Evolutionary conservation across 2,888 invertebrate genomes (phyloP).

Genomic region (Drosophila merina): DNA sequence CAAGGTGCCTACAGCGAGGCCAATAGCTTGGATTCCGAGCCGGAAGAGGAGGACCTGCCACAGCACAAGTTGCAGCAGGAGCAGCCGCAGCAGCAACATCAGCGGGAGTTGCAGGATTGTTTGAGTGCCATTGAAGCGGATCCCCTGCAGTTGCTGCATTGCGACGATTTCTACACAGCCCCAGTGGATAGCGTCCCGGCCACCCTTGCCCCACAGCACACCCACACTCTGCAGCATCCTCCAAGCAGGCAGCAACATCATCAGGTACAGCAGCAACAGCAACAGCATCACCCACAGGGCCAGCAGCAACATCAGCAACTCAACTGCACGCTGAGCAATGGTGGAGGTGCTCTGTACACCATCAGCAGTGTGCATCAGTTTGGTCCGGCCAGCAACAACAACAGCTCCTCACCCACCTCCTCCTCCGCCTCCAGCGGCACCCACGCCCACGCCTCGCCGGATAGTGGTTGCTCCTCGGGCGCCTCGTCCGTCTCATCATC

Average conservation of each 20-base stretch:
- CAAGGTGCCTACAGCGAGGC: constrained; percentile 88
- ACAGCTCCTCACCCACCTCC: constrained; percentile 53
- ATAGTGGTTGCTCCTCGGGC: constrained; percentile 72
- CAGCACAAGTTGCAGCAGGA: constrained; percentile 15
- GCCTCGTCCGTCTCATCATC: constrained; percentile 62
- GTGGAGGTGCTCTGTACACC: constrained; percentile 83
- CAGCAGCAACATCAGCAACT: constrained; percentile 51
- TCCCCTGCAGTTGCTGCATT: constrained; percentile 72
- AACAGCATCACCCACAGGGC: constrained; percentile 30
- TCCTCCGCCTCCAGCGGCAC: constrained; percentile 67
- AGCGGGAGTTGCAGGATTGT: constrained; percentile 59
- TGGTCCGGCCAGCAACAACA: constrained; percentile 77
- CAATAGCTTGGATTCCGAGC: constrained; percentile 87
- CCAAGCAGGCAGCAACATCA: constrained; percentile 32
- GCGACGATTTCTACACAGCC: constrained; percentile 59
- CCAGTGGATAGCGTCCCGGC: constrained; percentile 21
- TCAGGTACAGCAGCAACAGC: constrained; percentile 26
- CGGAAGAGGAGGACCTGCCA: constrained; percentile 45
- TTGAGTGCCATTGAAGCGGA: constrained; percentile 74
- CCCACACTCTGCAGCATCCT: constrained; percentile 12
- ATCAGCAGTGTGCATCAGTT: constrained; percentile 82
- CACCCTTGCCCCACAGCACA: constrained; percentile 10
- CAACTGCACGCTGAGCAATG: constrained; percentile 79
- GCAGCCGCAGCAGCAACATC: constrained; percentile 31
- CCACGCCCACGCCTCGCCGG: constrained; percentile 66